Evolutionary conservation across 1,140 invertebrate genomes (phyloP).

Genomic region (Drosophila nannoptera): DNA sequence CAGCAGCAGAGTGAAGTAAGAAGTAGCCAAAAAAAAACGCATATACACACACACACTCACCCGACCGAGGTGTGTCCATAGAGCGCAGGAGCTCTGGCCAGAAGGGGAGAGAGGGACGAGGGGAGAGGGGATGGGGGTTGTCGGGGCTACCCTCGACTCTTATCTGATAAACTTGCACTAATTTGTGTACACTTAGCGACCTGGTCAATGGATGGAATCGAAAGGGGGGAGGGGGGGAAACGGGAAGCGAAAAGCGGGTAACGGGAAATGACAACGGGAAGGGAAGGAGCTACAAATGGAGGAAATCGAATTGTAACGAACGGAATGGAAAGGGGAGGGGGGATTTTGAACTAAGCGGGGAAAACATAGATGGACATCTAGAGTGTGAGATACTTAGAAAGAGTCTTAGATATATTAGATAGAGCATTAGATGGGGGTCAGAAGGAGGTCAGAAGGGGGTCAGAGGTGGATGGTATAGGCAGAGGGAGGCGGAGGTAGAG

Average conservation of each 20-base stretch:
- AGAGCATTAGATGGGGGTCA: no score
- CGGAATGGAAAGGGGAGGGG: no score
- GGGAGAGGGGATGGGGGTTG: not conserved
- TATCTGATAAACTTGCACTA: slow-evolving; percentile 77
- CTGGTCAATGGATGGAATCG: slow-evolving; percentile 29
- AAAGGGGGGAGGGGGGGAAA: slow-evolving; percentile 2
- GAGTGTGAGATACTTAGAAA: no score
- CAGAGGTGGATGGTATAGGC: no score
- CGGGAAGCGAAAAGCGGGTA: not conserved
- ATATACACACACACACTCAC: not conserved
- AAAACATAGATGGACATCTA: no score
- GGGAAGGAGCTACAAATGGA: no score
- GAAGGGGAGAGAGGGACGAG: slow-evolving; percentile 4
- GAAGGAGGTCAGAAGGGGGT: no score
- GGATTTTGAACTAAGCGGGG: no score
- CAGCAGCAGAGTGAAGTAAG: slow-evolving; percentile 34
- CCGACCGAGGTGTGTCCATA: slow-evolving; percentile 61
- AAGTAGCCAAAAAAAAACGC: slow-evolving; percentile 10
- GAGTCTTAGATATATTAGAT: no score
- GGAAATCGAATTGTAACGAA: no score
- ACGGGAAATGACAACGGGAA: not conserved
- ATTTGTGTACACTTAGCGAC: slow-evolving; percentile 74
- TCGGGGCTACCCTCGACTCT: slow-evolving; percentile 27
- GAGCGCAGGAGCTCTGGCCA: slow-evolving; percentile 46
- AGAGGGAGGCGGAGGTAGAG: no score